phyloP scores from a whole-genome alignment of 2,113 vertebrate genomes.

The Myodes glareolus region DNA sequence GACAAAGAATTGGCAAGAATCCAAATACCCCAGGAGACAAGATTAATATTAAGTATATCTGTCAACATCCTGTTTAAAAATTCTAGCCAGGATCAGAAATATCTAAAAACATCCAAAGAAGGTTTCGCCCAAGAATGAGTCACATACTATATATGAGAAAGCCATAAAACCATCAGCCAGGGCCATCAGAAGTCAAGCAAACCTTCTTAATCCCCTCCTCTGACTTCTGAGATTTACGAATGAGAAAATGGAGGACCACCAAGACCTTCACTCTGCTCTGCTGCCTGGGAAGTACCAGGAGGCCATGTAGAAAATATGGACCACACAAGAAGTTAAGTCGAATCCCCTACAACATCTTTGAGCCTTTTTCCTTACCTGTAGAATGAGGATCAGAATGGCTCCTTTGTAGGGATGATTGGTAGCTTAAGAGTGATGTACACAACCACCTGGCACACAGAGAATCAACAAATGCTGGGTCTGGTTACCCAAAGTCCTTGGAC shows the following conservation, averaged over 20 bases:
- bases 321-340: background rate
- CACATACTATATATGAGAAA: constrained; percentile 48
- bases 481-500: background rate
- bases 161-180: constrained; percentile 10
- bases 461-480: background rate
- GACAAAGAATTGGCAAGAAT: constrained; percentile 71
- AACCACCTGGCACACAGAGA: constrained; percentile 1
- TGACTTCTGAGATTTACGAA: background rate
- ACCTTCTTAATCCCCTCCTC: background rate
- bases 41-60: constrained; percentile 75
- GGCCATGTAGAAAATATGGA: background rate
- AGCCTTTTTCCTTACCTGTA: background rate
- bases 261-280: background rate
- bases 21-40: constrained; percentile 67
- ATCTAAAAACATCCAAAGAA: constrained; percentile 63
- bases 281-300: background rate
- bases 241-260: background rate
- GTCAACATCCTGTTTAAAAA: constrained; percentile 80
- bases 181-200: constrained; percentile 37
- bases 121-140: constrained; percentile 64
- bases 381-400: background rate
- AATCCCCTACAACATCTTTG: background rate
- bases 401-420: background rate
- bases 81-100: constrained; percentile 61
- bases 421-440: background rate